Evolutionary conservation across 2,888 invertebrate species (phyloP), one percentile per base, ranked within the genome.

Genomic region (Ichneumoninae sp.): DNA sequence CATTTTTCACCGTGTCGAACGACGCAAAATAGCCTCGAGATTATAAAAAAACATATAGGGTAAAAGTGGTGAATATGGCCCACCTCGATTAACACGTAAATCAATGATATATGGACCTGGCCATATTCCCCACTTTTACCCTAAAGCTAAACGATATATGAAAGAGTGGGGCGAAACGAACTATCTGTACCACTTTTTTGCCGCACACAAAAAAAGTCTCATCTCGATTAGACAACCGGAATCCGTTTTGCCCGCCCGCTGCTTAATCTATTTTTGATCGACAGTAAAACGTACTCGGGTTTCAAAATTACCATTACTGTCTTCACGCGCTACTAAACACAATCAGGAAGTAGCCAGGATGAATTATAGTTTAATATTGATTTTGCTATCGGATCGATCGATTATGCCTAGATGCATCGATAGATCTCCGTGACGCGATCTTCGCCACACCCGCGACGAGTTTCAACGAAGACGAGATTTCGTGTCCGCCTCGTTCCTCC

Each of bases 371-470:
- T 60, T 26, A 30, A 63, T 50, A 70, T 70, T 78, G 50, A 70
- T 70, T 70, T 78, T 54, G 8, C 36, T 50, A 70, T 36, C 50
- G 19, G 69, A 63, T 70, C 60, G 77, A 77, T 69, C 54, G 57
- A 30, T 57, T 57, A 26, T 8, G 33, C 54, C 4, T 13, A n/a
- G 50, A 50, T 44, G 40, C 33, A 30, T 44, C 63, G 30, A 83
- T 73, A n/a, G 52, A 68, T 63, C 60, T 54, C 36, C 36, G n/a
- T 68, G 40, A 78, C 57, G 60, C 57, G 52, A 81, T 40, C 26
- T 57, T 68, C 54, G 60, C 47, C 71, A 54, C 19, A 40, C 26
- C 68, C 26, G 22, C 40, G 47, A 60, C 57, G 3, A 6, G 44
- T 47, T 16, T 10, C n/a, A 63, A 22, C 10, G 70, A 65, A 26